Evolutionary conservation across 1,140 invertebrate genomes (phyloP).

Genomic region (Zaprionus ghesquierei): DNA sequence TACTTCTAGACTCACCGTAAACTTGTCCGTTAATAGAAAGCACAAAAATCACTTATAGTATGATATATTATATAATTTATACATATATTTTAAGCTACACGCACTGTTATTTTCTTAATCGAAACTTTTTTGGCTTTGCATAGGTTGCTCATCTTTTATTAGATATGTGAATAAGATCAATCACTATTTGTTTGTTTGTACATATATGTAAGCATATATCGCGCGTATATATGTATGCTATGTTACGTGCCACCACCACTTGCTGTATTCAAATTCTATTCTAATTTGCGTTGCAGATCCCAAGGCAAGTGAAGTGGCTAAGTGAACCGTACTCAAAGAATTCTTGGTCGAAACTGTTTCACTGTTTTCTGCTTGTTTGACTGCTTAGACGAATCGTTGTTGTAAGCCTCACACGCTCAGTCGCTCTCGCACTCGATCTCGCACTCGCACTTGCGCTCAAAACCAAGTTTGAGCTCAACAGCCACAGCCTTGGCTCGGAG

Average conservation of each 20-base stretch:
- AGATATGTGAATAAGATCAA: neutral
- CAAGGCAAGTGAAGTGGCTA: slow-evolving; percentile 54
- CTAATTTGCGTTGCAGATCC: slow-evolving; percentile 7
- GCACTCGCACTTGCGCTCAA: slow-evolving; percentile 32
- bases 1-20: neutral
- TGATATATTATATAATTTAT: too few species aligned
- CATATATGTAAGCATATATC: neutral
- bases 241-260: slow-evolving; percentile 45
- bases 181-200: neutral
- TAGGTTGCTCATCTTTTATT: neutral
- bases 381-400: slow-evolving; percentile 55
- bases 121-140: neutral
- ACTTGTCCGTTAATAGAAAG: neutral
- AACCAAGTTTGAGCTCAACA: neutral
- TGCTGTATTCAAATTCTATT: slow-evolving; percentile 14
- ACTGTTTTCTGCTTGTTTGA: slow-evolving; percentile 42
- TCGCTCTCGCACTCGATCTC: slow-evolving; percentile 38
- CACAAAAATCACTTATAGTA: neutral
- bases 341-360: slow-evolving; percentile 77
- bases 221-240: neutral
- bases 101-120: neutral
- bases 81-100: neutral
- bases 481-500: too few species aligned
- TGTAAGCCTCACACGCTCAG: slow-evolving; percentile 40
- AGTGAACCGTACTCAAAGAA: slow-evolving; percentile 70